phyloP scores from a whole-genome alignment of 2,888 invertebrate genomes.

The Hedychridium roseum region DNA sequence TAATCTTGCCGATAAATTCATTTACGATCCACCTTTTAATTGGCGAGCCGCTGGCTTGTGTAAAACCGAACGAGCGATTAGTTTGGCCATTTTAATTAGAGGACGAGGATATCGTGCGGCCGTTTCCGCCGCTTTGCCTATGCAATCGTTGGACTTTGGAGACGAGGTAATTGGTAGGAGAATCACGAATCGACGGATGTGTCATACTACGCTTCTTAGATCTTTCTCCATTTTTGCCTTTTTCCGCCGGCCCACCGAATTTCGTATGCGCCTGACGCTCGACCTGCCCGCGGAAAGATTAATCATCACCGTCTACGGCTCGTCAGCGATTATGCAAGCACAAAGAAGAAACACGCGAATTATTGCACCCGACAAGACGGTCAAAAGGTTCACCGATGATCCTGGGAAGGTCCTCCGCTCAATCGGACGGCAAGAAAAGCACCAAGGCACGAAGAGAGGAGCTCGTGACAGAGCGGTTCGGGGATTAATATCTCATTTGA shows the following conservation, averaged over 20 bases:
- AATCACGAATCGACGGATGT: too few relatives aligned
- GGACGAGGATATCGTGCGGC: too few relatives aligned
- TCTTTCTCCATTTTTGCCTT: constrained; percentile 7
- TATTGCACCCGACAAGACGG: not conserved
- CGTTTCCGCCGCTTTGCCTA: not conserved
- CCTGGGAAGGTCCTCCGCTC: not conserved
- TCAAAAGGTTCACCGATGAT: not conserved
- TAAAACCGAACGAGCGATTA: too few relatives aligned
- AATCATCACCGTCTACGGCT: constrained; percentile 45
- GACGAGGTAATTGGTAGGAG: too few relatives aligned
- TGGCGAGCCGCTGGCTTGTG: too few relatives aligned
- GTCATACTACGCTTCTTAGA: too few relatives aligned
- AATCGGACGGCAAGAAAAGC: not conserved
- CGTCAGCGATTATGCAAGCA: constrained; percentile 5
- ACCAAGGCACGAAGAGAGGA: constrained; percentile 6
- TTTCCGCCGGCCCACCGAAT: constrained; percentile 37
- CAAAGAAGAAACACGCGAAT: not conserved
- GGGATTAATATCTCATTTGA: constrained; percentile 39
- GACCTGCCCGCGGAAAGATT: constrained; percentile 59
- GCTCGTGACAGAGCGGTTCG: constrained; percentile 22
- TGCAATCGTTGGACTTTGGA: not conserved
- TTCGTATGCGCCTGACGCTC: constrained; percentile 55
- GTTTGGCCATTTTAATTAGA: too few relatives aligned
- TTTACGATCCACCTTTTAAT: too few relatives aligned
- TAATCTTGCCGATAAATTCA: too few relatives aligned